Evolutionary conservation across 2,888 invertebrate species (phyloP), one percentile per base, ranked within the genome.

Genomic region (Orgyia antiqua): DNA sequence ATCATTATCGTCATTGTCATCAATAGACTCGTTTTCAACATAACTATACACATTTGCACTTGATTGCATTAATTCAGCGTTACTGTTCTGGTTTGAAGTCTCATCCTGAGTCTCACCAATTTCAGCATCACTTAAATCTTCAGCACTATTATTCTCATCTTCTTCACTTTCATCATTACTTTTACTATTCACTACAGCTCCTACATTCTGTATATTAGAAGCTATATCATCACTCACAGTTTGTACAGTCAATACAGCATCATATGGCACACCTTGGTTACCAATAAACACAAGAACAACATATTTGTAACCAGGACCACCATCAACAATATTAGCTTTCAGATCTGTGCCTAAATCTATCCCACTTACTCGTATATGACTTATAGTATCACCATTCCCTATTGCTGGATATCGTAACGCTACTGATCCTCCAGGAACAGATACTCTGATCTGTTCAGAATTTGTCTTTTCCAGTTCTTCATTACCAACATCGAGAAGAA

Each of bases 271-370:
- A 8, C 68, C 75, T 47, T 62, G 47, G 24, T 82, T 82, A 44
- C 84, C 82, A 48, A 68, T 64, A 27, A 86, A 74, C 40, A 76
- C 71, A 24, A 86, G 38, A 2, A 83, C 76, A 2, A 75, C 78
- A 54, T 79, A 82, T 51, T 76, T 78, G 43, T 66, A 80, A 25
- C 84, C 86, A 47, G 86, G 86, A 10, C 86, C 86, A 25, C 86
- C 86, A 37, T 84, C 80, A 7, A 74, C 57, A 10, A 86, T 75
- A 34, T 62, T 77, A 0, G 82, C 78, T 60, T 82, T 83, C 1
- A 86, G 57, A 39, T 83, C 70, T 2, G 78, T 75, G 1, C 80
- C 82, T 28, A 77, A 86, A 55, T 84, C 84, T 27, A 86, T 76
- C 4, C 80, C 76, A 46, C 73, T 82, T 12, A 84, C 83, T 62